These are phyloP conservation scores for Aspidiotus rigidus DNA, from an alignment of 2,888 invertebrate species.

Conservation along the genomic window DNA sequence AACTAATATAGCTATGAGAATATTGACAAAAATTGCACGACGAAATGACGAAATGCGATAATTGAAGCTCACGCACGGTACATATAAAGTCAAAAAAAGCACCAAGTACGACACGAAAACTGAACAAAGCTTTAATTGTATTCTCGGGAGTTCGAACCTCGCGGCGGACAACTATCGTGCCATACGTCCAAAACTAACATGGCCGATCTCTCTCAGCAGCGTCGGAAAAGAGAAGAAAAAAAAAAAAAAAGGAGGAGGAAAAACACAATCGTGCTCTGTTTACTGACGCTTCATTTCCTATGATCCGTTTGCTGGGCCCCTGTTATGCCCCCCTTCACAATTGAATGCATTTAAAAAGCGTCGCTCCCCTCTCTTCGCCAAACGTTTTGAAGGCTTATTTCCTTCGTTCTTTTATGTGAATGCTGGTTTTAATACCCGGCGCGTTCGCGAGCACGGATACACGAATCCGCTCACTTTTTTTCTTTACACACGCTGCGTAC, in stretches of 20 bases:
- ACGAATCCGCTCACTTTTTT: background rate
- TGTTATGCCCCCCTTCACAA: conserved; percentile 19
- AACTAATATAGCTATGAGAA: background rate
- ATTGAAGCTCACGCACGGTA: too few species aligned
- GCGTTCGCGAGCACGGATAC: conserved; percentile 18
- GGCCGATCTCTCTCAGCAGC: conserved; percentile 26
- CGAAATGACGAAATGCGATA: background rate
- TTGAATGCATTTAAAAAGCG: conserved; percentile 22
- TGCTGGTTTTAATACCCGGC: background rate
- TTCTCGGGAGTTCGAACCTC: conserved; percentile 4
- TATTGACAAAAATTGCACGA: background rate
- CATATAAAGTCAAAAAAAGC: background rate
- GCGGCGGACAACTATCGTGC: conserved; percentile 26
- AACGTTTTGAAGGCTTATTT: conserved; percentile 28
- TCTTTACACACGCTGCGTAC: background rate
- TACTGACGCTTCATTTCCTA: conserved; percentile 33
- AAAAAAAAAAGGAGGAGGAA: conserved; percentile 29
- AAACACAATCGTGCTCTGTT: conserved; percentile 33
- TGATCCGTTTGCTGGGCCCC: conserved; percentile 31
- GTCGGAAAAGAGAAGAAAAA: conserved; percentile 12
- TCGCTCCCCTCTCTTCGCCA: conserved; percentile 24
- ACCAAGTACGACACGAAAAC: background rate
- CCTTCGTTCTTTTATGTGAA: conserved; percentile 20
- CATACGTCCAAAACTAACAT: conserved; percentile 32
- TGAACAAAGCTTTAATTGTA: conserved; percentile 2